Percentiles rank a stretch among this genome's conserved stretches.
phyloP scores from a whole-genome alignment of 2,797 vertebrate genomes.

The Anabacerthia variegaticeps region DNA sequence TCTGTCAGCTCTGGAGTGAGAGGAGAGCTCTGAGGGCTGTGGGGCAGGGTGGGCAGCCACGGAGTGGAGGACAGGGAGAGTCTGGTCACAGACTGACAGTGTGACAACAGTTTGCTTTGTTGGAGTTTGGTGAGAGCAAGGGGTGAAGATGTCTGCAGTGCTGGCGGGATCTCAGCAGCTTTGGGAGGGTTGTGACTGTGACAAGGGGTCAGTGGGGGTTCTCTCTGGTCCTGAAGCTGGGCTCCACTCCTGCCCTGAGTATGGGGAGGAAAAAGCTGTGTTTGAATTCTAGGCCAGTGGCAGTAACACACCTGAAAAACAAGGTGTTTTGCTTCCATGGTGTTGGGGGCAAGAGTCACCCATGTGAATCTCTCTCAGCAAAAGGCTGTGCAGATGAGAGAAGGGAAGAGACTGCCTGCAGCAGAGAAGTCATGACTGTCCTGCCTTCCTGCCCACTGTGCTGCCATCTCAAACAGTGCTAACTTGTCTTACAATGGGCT shows the following conservation, averaged over 20 bases:
- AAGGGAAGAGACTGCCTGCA: neutral
- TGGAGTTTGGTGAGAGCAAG: neutral
- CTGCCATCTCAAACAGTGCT: neutral
- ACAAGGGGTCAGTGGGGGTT: rapidly evolving
- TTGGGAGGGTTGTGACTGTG: neutral
- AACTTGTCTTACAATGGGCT: neutral
- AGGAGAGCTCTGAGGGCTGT: neutral
- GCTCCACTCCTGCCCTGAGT: neutral
- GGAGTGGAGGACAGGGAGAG: neutral
- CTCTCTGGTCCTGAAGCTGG: neutral
- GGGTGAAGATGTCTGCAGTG: neutral
- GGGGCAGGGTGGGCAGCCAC: rapidly evolving
- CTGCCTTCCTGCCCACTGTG: rapidly evolving
- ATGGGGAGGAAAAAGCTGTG: neutral
- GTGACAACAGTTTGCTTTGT: neutral
- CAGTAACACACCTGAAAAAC: neutral
- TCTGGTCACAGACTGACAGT: neutral
- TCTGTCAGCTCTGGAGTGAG: neutral
- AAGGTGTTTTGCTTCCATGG: neutral
- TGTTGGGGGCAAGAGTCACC: neutral
- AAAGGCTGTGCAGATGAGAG: neutral
- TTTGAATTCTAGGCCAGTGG: neutral
- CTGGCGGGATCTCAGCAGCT: neutral
- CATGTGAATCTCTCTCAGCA: neutral
- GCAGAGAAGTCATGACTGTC: neutral